A percentile compares a stretch with the other conserved stretches of the same genome.
phyloP scores from a whole-genome alignment of 2,888 invertebrate genomes.

The Ormyrus labotus region DNA sequence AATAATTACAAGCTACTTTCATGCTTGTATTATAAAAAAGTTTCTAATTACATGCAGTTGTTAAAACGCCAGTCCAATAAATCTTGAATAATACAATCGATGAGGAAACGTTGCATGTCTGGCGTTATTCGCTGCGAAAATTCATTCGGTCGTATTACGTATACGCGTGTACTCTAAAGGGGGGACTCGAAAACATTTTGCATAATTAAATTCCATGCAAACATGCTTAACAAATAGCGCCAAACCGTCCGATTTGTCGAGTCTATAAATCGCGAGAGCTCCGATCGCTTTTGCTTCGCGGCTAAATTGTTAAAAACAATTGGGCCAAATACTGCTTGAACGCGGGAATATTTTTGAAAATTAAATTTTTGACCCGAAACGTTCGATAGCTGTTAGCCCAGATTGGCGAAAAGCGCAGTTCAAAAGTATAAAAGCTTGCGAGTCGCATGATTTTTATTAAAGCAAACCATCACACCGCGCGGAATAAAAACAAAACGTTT shows the following conservation, averaged over 20 bases:
- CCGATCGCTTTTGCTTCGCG: too few relatives aligned
- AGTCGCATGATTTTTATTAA: conserved; percentile 35
- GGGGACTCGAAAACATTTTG: conserved; percentile 35
- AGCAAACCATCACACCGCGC: background rate
- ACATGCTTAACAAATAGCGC: conserved; percentile 41
- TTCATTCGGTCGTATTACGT: conserved; percentile 20
- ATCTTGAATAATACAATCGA: conserved; percentile 5
- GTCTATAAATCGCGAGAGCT: too few relatives aligned
- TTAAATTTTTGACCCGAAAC: conserved; percentile 29
- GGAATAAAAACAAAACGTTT: conserved; percentile 27
- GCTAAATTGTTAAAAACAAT: too few relatives aligned
- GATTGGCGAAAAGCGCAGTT: background rate
- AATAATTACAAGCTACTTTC: background rate
- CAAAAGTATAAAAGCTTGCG: background rate
- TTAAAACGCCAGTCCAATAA: background rate
- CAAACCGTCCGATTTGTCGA: background rate
- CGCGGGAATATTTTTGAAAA: background rate
- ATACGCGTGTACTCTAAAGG: conserved; percentile 2
- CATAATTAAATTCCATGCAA: conserved; percentile 45
- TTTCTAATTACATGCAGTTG: background rate
- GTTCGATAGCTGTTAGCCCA: background rate
- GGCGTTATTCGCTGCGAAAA: conserved; percentile 23
- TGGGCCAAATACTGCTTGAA: too few relatives aligned
- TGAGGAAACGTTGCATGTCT: conserved; percentile 10
- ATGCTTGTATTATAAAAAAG: background rate